These are phyloP conservation scores for Scolopax bukidnonensis DNA, from an alignment of 2,797 vertebrate species.

Conservation along the genomic window DNA sequence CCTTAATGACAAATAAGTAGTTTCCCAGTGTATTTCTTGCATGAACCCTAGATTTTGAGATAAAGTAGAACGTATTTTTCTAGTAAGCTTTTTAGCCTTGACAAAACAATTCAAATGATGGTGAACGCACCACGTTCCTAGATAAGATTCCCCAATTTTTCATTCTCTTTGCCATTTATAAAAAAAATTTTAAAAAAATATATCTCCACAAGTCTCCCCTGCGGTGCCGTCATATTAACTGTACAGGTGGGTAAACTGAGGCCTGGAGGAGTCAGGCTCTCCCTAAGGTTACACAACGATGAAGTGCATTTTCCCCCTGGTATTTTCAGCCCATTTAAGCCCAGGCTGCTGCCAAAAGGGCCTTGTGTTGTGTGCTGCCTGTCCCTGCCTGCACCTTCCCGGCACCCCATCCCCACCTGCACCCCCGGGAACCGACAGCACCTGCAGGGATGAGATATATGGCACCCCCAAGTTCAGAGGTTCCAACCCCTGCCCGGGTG, in stretches of 20 bases:
- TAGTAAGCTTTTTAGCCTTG: neutral
- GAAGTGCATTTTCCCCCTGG: neutral
- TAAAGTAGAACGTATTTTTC: neutral
- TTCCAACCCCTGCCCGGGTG: rapidly evolving
- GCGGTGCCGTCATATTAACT: neutral
- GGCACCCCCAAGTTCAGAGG: rapidly evolving
- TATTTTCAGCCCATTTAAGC: neutral
- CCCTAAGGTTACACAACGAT: neutral
- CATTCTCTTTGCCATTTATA: neutral
- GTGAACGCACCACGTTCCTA: neutral
- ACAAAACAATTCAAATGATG: neutral
- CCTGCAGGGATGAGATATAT: rapidly evolving
- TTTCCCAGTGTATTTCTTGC: neutral
- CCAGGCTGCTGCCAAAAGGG: neutral
- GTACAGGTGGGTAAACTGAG: neutral
- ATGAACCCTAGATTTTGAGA: neutral
- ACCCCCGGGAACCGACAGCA: rapidly evolving
- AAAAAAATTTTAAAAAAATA: neutral
- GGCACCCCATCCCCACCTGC: neutral
- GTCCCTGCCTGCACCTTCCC: neutral
- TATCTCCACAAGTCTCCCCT: neutral
- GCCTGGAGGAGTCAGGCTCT: neutral
- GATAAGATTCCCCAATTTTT: neutral
- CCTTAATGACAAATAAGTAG: neutral
- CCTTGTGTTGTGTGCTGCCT: neutral